Percentiles rank a stretch among this genome's conserved stretches.
phyloP scores from a whole-genome alignment of 2,888 invertebrate genomes.

The Polydrusus cervinus region DNA sequence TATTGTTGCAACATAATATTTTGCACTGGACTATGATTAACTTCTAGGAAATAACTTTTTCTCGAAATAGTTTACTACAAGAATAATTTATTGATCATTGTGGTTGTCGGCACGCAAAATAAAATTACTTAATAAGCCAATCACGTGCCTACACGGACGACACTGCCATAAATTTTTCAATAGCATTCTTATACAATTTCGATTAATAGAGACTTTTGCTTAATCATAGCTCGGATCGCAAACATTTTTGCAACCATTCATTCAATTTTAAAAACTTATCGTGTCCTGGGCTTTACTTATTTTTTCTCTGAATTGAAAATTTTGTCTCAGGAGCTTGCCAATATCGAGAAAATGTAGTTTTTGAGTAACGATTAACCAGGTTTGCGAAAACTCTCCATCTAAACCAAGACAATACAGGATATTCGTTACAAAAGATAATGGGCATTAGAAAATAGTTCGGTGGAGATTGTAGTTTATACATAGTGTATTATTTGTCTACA shows the following conservation, averaged over 20 bases:
- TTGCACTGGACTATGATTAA: background rate
- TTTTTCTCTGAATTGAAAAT: too few species aligned
- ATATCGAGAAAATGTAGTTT: too few species aligned
- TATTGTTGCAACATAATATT: too few species aligned
- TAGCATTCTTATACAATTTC: background rate
- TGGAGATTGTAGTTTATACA: too few species aligned
- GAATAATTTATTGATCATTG: slow-evolving; percentile 40
- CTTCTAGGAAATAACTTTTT: slow-evolving; percentile 23
- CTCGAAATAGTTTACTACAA: slow-evolving; percentile 33
- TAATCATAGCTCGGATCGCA: too few species aligned
- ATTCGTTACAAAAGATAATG: background rate
- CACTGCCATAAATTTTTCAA: slow-evolving; percentile 9
- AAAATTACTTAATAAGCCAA: slow-evolving; percentile 17
- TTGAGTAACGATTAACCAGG: too few species aligned
- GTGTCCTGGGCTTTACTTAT: too few species aligned
- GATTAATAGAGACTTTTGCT: background rate
- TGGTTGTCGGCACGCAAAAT: slow-evolving; percentile 25
- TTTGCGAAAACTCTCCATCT: too few species aligned
- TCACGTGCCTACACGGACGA: slow-evolving; percentile 28
- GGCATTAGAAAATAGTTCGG: background rate
- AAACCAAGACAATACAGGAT: slow-evolving; percentile 1
- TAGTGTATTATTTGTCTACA: too few species aligned
- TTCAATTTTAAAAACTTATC: too few species aligned
- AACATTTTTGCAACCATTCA: too few species aligned
- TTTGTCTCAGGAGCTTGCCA: too few species aligned